A percentile compares a stretch with the other conserved stretches of the same genome.
These are phyloP conservation scores for Rhimphoctona megacephalus DNA, from an alignment of 2,888 invertebrate species.

Conservation along the genomic window DNA sequence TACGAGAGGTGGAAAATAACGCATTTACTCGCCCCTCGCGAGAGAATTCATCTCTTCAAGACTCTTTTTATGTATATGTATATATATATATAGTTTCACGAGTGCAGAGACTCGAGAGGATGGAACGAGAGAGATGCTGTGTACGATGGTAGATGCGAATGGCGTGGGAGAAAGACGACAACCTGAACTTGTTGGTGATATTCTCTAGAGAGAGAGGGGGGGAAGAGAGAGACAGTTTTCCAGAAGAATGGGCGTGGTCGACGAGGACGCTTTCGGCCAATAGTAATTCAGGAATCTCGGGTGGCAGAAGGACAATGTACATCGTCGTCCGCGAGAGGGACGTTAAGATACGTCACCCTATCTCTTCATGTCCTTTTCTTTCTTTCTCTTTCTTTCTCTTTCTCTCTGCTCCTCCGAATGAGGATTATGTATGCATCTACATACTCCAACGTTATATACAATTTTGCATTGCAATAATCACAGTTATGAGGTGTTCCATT, in stretches of 20 bases:
- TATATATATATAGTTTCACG: not conserved
- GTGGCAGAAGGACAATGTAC: slow-evolving; percentile 82
- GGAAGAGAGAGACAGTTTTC: slow-evolving; percentile 63
- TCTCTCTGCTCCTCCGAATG: slow-evolving; percentile 15
- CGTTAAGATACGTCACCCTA: slow-evolving; percentile 63
- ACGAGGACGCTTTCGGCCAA: slow-evolving; percentile 83
- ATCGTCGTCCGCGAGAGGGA: slow-evolving; percentile 71
- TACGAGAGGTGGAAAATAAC: slow-evolving; percentile 39
- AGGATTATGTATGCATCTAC: slow-evolving; percentile 59
- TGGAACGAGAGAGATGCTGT: slow-evolving; percentile 67
- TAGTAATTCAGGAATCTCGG: slow-evolving; percentile 81
- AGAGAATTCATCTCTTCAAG: slow-evolving; percentile 41
- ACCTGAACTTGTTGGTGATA: slow-evolving; percentile 68
- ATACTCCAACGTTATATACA: slow-evolving; percentile 43
- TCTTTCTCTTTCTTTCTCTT: slow-evolving; percentile 20
- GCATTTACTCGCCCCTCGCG: slow-evolving; percentile 44
- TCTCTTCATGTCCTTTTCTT: slow-evolving; percentile 20
- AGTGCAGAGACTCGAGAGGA: slow-evolving; percentile 61
- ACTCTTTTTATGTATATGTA: slow-evolving; percentile 21
- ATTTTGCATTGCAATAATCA: slow-evolving; percentile 1
- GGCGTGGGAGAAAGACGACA: slow-evolving; percentile 67
- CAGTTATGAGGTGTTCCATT: not conserved
- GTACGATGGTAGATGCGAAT: slow-evolving; percentile 65
- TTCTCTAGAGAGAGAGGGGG: slow-evolving; percentile 57
- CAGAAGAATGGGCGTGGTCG: slow-evolving; percentile 80